Percentiles rank a stretch among this genome's conserved stretches.
Evolutionary conservation across 2,113 vertebrate genomes (phyloP).

Genomic region (Callopanchax toddi): DNA sequence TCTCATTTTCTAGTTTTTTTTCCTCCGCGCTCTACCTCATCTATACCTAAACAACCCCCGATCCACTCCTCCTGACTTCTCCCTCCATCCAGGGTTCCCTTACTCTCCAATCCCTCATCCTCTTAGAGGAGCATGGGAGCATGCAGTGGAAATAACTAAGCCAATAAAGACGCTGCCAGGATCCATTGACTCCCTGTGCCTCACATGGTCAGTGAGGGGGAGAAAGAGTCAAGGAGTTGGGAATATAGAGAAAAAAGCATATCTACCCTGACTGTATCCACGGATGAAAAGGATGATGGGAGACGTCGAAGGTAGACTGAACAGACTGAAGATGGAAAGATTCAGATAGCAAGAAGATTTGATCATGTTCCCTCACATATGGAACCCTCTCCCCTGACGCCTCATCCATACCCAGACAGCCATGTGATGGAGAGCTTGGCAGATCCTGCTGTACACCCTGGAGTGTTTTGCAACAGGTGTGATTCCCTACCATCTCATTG

Average conservation of each 20-base stretch:
- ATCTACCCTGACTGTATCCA: background rate
- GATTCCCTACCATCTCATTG: background rate
- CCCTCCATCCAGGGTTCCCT: slow-evolving; percentile 33
- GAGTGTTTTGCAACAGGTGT: slow-evolving; percentile 43
- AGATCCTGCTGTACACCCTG: slow-evolving; percentile 18
- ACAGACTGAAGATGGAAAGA: slow-evolving; percentile 47
- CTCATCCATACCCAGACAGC: slow-evolving; percentile 1
- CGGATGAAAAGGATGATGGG: slow-evolving; percentile 17
- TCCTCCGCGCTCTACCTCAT: slow-evolving; percentile 16
- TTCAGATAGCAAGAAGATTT: slow-evolving; percentile 3
- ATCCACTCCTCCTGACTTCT: slow-evolving; percentile 21
- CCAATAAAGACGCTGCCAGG: slow-evolving; percentile 78
- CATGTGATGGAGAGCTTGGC: slow-evolving; percentile 7
- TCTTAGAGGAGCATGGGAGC: slow-evolving; percentile 73
- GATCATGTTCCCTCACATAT: slow-evolving; percentile 33
- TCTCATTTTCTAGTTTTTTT: slow-evolving; percentile 12
- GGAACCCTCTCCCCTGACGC: slow-evolving; percentile 10
- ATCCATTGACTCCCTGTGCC: slow-evolving; percentile 63
- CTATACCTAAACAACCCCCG: slow-evolving; percentile 30
- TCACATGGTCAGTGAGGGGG: slow-evolving; percentile 67
- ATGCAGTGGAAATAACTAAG: slow-evolving; percentile 79
- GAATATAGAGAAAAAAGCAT: slow-evolving; percentile 17
- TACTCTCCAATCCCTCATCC: slow-evolving; percentile 71
- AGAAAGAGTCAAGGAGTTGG: slow-evolving; percentile 27
- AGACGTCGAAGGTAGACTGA: slow-evolving; percentile 5